Conservation (phyloP, 2,888 invertebrate species). For the Drosophila hamatofila region DNA sequence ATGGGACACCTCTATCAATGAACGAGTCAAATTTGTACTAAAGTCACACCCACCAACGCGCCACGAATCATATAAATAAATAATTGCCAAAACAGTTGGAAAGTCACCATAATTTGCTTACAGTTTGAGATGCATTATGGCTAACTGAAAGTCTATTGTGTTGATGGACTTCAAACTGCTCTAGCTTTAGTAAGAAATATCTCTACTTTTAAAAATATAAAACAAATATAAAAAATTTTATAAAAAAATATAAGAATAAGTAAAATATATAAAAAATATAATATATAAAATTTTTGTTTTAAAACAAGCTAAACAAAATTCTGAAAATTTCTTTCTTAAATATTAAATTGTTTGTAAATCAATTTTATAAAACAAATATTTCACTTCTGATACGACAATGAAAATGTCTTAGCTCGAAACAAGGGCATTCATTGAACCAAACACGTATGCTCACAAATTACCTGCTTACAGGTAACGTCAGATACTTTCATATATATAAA, state of each 20-base stretch:
- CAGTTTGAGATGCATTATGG: not conserved
- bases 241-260: no score
- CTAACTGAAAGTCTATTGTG: not conserved
- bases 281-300: not conserved
- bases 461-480: constrained; percentile 3
- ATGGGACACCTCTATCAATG: not conserved
- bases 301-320: not conserved
- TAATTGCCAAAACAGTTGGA: not conserved
- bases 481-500: constrained; percentile 4
- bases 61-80: not conserved
- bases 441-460: constrained; percentile 1
- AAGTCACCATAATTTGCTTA: not conserved
- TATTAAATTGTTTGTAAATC: not conserved
- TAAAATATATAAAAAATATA: no score
- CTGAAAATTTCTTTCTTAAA: not conserved
- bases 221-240: no score
- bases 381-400: constrained; percentile 1
- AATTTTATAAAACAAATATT: not conserved
- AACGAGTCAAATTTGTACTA: not conserved
- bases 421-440: constrained; percentile 10
- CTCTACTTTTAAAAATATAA: not conserved
- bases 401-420: not conserved
- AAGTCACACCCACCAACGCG: not conserved
- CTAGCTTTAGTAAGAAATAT: not conserved
- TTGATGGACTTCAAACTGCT: not conserved